phyloP scores from a whole-genome alignment of 2,797 vertebrate genomes.

The Synaphobranchus kaupii region DNA sequence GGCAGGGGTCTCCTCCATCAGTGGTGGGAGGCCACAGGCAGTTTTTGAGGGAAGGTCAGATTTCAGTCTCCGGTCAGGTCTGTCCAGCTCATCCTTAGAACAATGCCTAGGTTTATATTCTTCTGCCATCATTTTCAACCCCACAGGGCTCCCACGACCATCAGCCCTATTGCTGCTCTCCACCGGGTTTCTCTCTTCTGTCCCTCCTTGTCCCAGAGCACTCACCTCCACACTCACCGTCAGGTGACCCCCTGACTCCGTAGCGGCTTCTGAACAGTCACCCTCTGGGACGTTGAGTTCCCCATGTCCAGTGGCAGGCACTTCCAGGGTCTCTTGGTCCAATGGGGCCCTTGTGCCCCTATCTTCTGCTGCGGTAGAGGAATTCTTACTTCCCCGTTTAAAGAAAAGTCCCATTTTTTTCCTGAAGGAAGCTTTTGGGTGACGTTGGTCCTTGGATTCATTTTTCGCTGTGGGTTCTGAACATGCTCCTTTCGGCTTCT shows the following conservation, averaged over 20 bases:
- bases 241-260: neutral
- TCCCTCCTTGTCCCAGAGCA: neutral
- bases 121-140: neutral
- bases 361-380: neutral
- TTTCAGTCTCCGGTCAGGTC: neutral
- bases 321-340: slow-evolving; percentile 9
- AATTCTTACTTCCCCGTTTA: slow-evolving; percentile 59
- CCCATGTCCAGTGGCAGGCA: neutral
- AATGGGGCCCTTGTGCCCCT: neutral
- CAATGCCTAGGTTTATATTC: neutral
- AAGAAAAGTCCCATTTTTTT: slow-evolving; percentile 69
- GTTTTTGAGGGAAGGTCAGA: slow-evolving; percentile 16
- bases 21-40: neutral
- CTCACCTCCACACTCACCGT: slow-evolving; percentile 46
- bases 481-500: slow-evolving; percentile 52
- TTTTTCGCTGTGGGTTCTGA: slow-evolving; percentile 36
- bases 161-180: neutral
- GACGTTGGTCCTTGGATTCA: slow-evolving; percentile 26
- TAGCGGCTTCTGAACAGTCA: neutral
- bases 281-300: neutral
- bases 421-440: slow-evolving; percentile 54
- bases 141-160: neutral
- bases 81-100: neutral
- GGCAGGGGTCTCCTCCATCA: neutral
- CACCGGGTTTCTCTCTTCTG: neutral